phyloP scores from a whole-genome alignment of 2,888 invertebrate species.

The Athripsodes cinereus region DNA sequence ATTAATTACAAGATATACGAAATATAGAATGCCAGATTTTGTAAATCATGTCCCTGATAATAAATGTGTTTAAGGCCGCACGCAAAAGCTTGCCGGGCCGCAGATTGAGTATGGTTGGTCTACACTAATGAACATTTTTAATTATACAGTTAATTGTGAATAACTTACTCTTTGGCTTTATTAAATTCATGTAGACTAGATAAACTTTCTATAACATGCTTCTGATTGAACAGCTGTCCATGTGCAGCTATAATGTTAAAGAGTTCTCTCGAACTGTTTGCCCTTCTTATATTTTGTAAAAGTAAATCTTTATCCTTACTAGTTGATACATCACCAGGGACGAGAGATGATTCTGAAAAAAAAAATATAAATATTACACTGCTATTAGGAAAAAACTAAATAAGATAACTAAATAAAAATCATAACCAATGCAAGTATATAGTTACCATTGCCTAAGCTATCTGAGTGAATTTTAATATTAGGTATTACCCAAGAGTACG shows the following conservation, averaged over 20 bases:
- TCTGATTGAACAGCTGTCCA: slow-evolving; percentile 39
- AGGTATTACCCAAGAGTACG: background rate
- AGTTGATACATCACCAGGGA: background rate
- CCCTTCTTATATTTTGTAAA: slow-evolving; percentile 15
- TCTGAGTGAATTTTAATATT: background rate
- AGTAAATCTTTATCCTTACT: slow-evolving; percentile 15
- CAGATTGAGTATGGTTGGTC: too few relatives aligned
- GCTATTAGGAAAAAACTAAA: too few relatives aligned
- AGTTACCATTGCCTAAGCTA: background rate
- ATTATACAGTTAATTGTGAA: too few relatives aligned
- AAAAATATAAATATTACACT: background rate
- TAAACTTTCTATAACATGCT: slow-evolving; percentile 53
- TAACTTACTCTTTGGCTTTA: slow-evolving; percentile 6
- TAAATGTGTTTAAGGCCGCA: too few relatives aligned
- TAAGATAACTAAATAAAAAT: too few relatives aligned
- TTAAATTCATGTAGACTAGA: slow-evolving; percentile 42
- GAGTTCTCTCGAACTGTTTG: slow-evolving; percentile 9
- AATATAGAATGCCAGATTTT: too few relatives aligned
- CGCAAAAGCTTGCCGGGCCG: background rate
- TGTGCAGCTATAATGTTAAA: slow-evolving; percentile 15
- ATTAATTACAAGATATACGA: too few relatives aligned
- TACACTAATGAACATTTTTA: too few relatives aligned
- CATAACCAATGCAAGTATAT: background rate
- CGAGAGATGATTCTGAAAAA: background rate
- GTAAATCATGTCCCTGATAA: too few relatives aligned